Base-by-base conservation (phyloP, 2,888 invertebrate species). In the Diaperis boleti region DNA sequence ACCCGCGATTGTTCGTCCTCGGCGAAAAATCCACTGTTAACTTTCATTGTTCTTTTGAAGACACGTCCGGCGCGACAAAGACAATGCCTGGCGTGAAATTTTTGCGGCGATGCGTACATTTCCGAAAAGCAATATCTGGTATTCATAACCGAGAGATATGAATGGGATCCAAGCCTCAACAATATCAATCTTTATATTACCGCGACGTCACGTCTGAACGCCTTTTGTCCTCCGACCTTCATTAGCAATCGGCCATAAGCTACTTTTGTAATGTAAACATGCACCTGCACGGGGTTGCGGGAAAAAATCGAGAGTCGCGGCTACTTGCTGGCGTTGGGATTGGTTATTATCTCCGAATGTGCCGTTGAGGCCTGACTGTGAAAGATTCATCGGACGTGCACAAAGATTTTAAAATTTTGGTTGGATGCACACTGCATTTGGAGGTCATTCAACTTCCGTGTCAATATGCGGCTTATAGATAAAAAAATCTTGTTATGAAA, bases 171-270 rank as follows among this genome's bases (percentile, higher is more conserved):
- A 22, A 41, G 44, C 44, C 7, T 41, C 60, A 66, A 62, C 64
- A 66, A 59, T 65, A 65, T 65, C 68, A 68, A 69, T 70, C 63
- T 66, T 50, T 61, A 39, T 59, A 69, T 67, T 60, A 64, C 62
- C 70, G 66, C 61, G 67, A 65, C 67, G 61, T 67, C 67, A 67
- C 67, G 67, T 67, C 49, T 59, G 37, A 37, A 42, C 17, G 50
- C 44, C 60, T 61, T 59, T 62, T 62, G 56, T 62, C 29, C 20
- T 62, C 31, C 17, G 31, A 14, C 15, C 44, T 54, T 45, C 60
- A 54, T 60, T 45, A 60, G 20, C 49, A 42, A 60, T 60, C 60
- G 42, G 31, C 18, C 41, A 20, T 31, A 44, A 13, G 54, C 11
- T 45, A 54, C 60, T 42, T 60, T 60, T 60, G 54, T 60, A 54